A percentile compares a stretch with the other conserved stretches of the same genome.
Conservation (phyloP, 2,113 vertebrate genomes). For the Burhinus bistriatus region DNA sequence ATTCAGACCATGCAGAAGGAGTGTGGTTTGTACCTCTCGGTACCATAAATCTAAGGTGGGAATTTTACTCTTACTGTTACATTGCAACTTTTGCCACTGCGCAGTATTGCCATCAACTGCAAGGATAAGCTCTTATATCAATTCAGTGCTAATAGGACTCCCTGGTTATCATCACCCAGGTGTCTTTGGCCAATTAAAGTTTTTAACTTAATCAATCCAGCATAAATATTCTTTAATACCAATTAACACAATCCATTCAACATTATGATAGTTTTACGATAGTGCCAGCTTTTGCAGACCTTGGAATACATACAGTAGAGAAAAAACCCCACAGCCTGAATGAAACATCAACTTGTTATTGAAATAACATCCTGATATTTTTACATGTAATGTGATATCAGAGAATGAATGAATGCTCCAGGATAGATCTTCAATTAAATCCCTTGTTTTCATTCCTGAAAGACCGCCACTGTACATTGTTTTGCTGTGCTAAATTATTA, state of each 20-base stretch:
- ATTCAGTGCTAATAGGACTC: constrained; percentile 45
- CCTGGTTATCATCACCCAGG: constrained; percentile 21
- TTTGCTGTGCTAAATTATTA: not conserved
- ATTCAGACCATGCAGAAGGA: constrained; percentile 72
- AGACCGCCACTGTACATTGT: not conserved
- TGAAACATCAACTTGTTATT: not conserved
- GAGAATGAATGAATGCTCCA: not conserved
- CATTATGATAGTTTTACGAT: not conserved
- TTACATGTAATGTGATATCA: not conserved
- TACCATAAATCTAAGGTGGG: constrained; percentile 64
- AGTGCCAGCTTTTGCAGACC: not conserved
- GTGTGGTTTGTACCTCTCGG: constrained; percentile 34
- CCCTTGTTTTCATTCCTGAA: constrained; percentile 30
- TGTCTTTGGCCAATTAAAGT: constrained; percentile 53
- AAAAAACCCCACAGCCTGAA: not conserved
- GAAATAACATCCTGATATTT: not conserved
- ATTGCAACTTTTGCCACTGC: not conserved
- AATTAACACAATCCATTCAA: constrained; percentile 55
- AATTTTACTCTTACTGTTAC: constrained; percentile 4
- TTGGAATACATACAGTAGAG: not conserved
- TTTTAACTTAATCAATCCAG: constrained; percentile 59
- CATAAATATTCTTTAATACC: constrained; percentile 66
- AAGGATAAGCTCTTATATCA: constrained; percentile 45
- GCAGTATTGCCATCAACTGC: not conserved
- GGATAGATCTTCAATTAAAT: constrained; percentile 52